Conservation (phyloP, 1,140 invertebrate species). For the Neomicropteryx cornuta region DNA sequence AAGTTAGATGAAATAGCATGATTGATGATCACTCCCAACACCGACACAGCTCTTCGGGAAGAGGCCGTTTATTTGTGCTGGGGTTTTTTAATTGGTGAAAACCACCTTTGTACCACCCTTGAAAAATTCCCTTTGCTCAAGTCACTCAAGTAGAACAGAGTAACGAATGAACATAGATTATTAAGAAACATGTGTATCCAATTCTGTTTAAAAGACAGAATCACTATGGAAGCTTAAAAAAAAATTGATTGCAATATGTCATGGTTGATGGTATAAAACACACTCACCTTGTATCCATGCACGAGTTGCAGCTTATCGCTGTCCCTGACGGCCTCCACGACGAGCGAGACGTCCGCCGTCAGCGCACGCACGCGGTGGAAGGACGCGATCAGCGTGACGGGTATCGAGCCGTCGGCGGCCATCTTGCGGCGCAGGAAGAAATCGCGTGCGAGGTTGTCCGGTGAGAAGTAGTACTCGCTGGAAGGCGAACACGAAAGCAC, state of each 20-base stretch:
- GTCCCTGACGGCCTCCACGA: constrained; percentile 70
- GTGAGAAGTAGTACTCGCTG: constrained; percentile 99
- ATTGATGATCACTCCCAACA: no score
- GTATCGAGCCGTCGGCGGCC: constrained; percentile 87
- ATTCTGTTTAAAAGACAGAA: no score
- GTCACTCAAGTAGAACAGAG: no score
- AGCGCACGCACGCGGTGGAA: constrained; percentile 88
- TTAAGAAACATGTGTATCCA: no score
- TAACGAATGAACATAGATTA: no score
- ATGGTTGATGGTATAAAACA: neutral
- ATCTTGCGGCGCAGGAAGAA: constrained; percentile 96
- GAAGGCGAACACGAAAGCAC: constrained; percentile 29
- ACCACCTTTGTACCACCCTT: no score
- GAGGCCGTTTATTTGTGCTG: no score
- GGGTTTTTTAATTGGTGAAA: no score
- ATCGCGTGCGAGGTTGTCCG: constrained; percentile 91
- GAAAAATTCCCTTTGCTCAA: no score
- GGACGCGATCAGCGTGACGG: constrained; percentile 85
- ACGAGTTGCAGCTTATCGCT: constrained; percentile 76
- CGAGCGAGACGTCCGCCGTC: constrained; percentile 72
- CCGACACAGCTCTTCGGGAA: no score
- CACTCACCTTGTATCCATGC: constrained; percentile 57
- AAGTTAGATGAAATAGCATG: no score
- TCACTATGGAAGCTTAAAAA: no score
- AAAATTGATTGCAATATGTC: neutral